Evolutionary conservation across 1,140 invertebrate genomes (phyloP).

Genomic region (Nymphalis io): DNA sequence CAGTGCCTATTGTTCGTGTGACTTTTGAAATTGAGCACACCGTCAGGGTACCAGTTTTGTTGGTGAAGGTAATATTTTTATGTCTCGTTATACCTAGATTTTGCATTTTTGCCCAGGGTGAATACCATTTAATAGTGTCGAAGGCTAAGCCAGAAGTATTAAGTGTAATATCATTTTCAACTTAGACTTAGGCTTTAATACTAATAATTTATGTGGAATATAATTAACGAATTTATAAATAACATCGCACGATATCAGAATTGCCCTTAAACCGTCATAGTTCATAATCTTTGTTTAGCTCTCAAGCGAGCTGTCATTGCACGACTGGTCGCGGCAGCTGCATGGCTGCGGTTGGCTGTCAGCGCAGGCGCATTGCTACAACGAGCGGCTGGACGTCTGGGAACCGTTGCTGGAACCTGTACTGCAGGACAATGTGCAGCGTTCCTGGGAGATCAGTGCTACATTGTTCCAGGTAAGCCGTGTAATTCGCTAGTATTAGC

Average conservation of each 20-base stretch:
- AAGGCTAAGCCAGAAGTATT: too few species aligned
- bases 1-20: conserved; percentile 80
- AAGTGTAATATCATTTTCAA: too few species aligned
- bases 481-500: neutral
- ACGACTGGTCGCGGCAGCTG: conserved; percentile 85
- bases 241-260: too few species aligned
- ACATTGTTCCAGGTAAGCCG: conserved; percentile 82
- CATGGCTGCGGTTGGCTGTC: conserved; percentile 82
- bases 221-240: too few species aligned
- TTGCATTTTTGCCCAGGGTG: conserved; percentile 3
- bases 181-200: too few species aligned
- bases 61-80: conserved; percentile 58
- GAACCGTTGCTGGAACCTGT: conserved; percentile 90
- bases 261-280: too few species aligned
- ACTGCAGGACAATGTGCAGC: conserved; percentile 85
- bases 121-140: too few species aligned
- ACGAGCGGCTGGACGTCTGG: conserved; percentile 87
- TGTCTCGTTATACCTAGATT: neutral
- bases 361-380: conserved; percentile 88
- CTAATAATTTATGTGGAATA: too few species aligned
- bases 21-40: conserved; percentile 83
- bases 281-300: conserved; percentile 59
- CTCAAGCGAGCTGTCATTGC: conserved; percentile 80
- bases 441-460: conserved; percentile 87
- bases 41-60: conserved; percentile 67